Percentiles rank a stretch among this genome's conserved stretches.
These are phyloP conservation scores for Athalia circularis DNA, from an alignment of 2,888 invertebrate genomes.

Conservation along the genomic window DNA sequence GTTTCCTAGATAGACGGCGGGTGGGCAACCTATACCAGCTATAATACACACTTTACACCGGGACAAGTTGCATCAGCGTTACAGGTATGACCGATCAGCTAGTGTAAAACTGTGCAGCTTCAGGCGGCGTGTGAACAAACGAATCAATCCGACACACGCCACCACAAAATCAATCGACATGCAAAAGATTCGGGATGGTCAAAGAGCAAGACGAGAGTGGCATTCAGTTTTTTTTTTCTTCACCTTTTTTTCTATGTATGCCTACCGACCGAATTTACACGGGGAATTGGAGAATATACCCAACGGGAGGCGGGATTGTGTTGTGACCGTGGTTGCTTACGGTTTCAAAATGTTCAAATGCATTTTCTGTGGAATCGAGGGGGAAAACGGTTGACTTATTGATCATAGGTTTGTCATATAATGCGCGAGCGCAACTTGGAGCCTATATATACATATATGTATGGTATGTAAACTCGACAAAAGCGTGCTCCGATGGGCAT, in stretches of 20 bases:
- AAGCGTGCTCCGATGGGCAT: too few species aligned
- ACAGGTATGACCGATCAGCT: not conserved
- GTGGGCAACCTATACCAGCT: conserved; percentile 9
- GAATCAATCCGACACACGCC: conserved; percentile 41
- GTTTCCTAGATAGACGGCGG: conserved; percentile 22
- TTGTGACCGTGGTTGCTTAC: too few species aligned
- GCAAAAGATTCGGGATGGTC: conserved; percentile 39
- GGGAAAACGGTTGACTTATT: too few species aligned
- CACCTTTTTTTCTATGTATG: not conserved
- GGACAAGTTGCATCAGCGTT: conserved; percentile 24
- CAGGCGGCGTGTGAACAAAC: conserved; percentile 34
- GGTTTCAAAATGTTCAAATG: too few species aligned
- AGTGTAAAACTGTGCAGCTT: not conserved
- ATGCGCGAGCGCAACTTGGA: too few species aligned
- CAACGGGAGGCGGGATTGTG: too few species aligned
- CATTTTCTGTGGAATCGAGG: too few species aligned
- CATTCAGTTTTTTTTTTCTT: not conserved
- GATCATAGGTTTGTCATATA: too few species aligned
- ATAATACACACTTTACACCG: not conserved
- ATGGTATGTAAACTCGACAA: too few species aligned
- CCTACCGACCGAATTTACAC: too few species aligned
- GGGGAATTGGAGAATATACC: too few species aligned
- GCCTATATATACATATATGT: too few species aligned
- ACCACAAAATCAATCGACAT: conserved; percentile 45
- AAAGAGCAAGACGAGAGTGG: not conserved